These are phyloP conservation scores for Megamerina dolium DNA, from an alignment of 2,888 invertebrate species.

Conservation along the genomic window DNA sequence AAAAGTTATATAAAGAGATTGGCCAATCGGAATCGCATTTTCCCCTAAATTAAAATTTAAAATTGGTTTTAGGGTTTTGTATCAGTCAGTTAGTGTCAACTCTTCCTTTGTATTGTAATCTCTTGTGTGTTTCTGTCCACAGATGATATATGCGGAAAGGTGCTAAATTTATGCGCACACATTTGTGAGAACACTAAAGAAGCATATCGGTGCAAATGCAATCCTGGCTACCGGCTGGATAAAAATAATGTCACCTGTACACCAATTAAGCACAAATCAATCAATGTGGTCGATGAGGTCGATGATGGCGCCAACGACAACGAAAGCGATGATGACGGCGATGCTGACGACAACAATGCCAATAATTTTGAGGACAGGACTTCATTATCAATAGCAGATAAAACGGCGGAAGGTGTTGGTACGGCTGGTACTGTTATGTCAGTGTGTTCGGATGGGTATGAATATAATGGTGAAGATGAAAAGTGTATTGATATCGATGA, in stretches of 20 bases:
- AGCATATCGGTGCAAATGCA: conserved; percentile 53
- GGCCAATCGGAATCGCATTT: too few relatives aligned
- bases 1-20: too few relatives aligned
- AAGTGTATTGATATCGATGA: conserved; percentile 63
- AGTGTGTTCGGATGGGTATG: conserved; percentile 50
- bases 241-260: conserved; percentile 53
- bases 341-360: conserved; percentile 5
- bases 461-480: conserved; percentile 40
- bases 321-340: conserved; percentile 5
- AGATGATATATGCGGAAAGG: conserved; percentile 55
- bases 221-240: conserved; percentile 50
- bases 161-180: conserved; percentile 53
- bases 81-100: too few relatives aligned
- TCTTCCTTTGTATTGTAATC: background rate
- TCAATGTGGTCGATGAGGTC: conserved; percentile 11
- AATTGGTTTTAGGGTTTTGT: too few relatives aligned
- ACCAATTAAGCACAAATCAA: conserved; percentile 13
- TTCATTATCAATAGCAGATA: background rate
- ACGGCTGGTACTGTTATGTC: too few relatives aligned
- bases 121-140: background rate
- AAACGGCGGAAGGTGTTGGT: background rate
- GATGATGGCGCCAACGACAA: conserved; percentile 9
- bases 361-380: background rate
- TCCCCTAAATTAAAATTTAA: too few relatives aligned
- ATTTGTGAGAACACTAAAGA: conserved; percentile 55